Conservation (phyloP, 2,113 vertebrate species). For the Tautogolabrus adspersus region DNA sequence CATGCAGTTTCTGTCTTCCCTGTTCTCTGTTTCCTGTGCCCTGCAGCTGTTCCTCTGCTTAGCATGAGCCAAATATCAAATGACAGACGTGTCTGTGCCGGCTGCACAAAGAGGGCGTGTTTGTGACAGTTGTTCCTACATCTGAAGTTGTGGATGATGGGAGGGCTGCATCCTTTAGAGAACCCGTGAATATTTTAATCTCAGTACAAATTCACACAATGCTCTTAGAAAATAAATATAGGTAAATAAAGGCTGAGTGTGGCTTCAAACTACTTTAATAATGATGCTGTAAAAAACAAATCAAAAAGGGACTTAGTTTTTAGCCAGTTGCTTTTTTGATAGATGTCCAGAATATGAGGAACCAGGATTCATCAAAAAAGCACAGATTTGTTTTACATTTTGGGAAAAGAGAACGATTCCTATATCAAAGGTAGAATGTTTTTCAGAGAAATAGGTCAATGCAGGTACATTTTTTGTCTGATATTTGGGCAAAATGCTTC, state of each 20-base stretch:
- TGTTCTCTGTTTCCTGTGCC: conserved; percentile 71
- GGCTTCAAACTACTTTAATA: neutral
- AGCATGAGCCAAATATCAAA: conserved; percentile 78
- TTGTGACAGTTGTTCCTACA: conserved; percentile 68
- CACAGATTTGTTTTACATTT: neutral
- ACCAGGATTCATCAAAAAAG: neutral
- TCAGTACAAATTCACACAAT: neutral
- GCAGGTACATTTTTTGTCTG: neutral
- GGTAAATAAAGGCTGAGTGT: neutral
- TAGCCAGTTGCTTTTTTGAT: neutral
- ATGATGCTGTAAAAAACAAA: neutral
- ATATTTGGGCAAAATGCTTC: conserved; percentile 2
- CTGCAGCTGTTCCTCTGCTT: conserved; percentile 78
- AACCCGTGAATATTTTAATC: conserved; percentile 29
- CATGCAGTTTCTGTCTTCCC: conserved; percentile 59
- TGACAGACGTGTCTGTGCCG: conserved; percentile 74
- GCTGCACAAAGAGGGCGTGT: conserved; percentile 69
- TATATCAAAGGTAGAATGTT: too few species aligned
- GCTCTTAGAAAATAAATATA: neutral
- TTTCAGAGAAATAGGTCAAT: neutral
- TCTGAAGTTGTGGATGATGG: conserved; percentile 58
- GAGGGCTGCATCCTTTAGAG: conserved; percentile 25
- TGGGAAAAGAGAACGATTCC: neutral
- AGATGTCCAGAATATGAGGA: neutral
- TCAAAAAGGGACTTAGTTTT: too few species aligned